A percentile compares a stretch with the other conserved stretches of the same genome.
Conservation (phyloP, 2,113 vertebrate genomes). For the Zootoca vivipara region DNA sequence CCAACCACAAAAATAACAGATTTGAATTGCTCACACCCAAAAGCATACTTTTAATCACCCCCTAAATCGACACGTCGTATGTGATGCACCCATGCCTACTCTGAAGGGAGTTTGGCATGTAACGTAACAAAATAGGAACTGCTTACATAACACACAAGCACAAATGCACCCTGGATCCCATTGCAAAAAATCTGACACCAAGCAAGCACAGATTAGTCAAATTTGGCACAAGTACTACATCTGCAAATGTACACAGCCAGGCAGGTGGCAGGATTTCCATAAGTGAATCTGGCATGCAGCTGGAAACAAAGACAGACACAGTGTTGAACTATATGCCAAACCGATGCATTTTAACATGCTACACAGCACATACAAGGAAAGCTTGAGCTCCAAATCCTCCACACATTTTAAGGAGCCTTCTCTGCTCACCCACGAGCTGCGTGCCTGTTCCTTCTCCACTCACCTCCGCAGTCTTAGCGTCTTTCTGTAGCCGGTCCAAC, state of each 20-base stretch:
- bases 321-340: background rate
- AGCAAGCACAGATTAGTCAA: background rate
- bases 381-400: background rate
- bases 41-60: too few species aligned
- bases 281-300: background rate
- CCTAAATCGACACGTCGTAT: too few species aligned
- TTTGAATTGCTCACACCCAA: too few species aligned
- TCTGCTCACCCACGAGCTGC: background rate
- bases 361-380: too few species aligned
- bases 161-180: background rate
- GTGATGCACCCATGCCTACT: too few species aligned
- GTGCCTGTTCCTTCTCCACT: background rate
- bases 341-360: too few species aligned
- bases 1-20: too few species aligned
- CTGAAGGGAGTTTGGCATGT: too few species aligned
- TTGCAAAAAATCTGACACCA: background rate
- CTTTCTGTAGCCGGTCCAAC: slow-evolving; percentile 92
- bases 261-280: background rate
- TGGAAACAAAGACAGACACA: background rate
- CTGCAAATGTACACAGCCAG: background rate
- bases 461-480: slow-evolving; percentile 91
- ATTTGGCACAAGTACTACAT: too few species aligned
- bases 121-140: background rate
- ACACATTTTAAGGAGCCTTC: background rate
- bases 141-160: background rate